Base-by-base conservation (phyloP, 2,797 vertebrate genomes). In the Sarcoramphus papa region DNA sequence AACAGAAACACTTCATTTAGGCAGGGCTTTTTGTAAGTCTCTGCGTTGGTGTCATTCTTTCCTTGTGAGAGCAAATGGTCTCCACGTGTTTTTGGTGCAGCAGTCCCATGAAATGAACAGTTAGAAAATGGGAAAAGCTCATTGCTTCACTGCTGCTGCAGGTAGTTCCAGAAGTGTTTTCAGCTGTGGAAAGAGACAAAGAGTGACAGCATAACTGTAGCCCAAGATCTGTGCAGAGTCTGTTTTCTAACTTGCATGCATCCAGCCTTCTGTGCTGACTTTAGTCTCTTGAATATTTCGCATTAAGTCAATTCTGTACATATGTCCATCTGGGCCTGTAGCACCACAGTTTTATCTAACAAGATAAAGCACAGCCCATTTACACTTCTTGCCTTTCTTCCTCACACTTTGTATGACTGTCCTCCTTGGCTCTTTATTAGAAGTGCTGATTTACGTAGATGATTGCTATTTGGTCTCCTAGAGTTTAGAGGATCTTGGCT, bases 221-320 rank as follows among this genome's bases (percentile, higher is more conserved):
- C 31, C 16, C 9, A 3, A 4, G 37, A 27, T 73, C 14, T 35
- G 21, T 48, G 56, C 6, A 20, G 19, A 56, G 30, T 37, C 59
- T 63, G 0, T n/a, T 68, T 41, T 53, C 43, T 53, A 23, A 69
- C 8, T 14, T 41, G 7, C 24, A 5, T 35, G 28, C 1, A 1
- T 50, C 27, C 47, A 63, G 27, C 18, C n/a, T 30, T 17, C 43
- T 59, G 33, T 51, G 76, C 24, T 59, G 63, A 28, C 17, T 56
- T 70, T 24, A 10, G 4, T 59, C 9, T 65, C 30, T 31, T 5
- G 23, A 15, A 8, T 50, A 48, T 69, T 64, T 50, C 53, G 0
- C n/a, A 6, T 7, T 1, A 18, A 24, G 17, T 80, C 48, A 48
- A 0, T 62, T 23, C 37, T 59, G 57, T 41, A 9, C 14, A 0